Percentiles rank a stretch among this genome's conserved stretches.
These are phyloP conservation scores for Ethmia dodecea DNA, from an alignment of 2,888 invertebrate genomes.

Conservation along the genomic window DNA sequence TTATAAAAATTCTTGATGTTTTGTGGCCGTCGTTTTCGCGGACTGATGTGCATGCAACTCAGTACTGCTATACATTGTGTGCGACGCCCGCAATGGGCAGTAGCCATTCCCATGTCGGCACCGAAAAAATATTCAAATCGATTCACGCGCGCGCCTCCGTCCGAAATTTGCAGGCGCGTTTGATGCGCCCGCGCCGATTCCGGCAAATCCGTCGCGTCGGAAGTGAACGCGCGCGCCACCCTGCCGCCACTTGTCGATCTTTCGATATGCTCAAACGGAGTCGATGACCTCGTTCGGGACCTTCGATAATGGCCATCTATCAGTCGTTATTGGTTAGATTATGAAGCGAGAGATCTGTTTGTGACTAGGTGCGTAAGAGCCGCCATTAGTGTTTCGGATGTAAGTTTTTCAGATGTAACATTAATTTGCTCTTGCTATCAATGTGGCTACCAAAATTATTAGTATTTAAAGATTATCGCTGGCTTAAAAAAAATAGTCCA, in stretches of 20 bases:
- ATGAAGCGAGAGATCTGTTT: slow-evolving; percentile 32
- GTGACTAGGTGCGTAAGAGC: slow-evolving; percentile 3
- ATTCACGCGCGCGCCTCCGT: slow-evolving; percentile 70
- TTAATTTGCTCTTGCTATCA: too few species aligned
- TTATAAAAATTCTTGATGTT: slow-evolving; percentile 56
- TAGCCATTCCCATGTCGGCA: slow-evolving; percentile 63
- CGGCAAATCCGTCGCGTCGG: slow-evolving; percentile 78
- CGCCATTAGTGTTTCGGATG: neutral
- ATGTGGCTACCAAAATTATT: too few species aligned
- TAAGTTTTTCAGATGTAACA: neutral
- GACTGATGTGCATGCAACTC: slow-evolving; percentile 20
- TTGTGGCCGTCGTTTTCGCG: slow-evolving; percentile 28
- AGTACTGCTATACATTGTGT: slow-evolving; percentile 30
- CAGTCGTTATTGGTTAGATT: slow-evolving; percentile 55
- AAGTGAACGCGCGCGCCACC: slow-evolving; percentile 63
- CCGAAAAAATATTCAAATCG: slow-evolving; percentile 73
- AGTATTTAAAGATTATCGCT: too few species aligned
- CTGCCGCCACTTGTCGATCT: slow-evolving; percentile 44
- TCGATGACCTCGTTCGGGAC: slow-evolving; percentile 68
- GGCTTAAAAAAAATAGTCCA: too few species aligned
- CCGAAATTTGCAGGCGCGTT: slow-evolving; percentile 72
- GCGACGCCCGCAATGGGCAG: slow-evolving; percentile 33
- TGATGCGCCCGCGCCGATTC: slow-evolving; percentile 76
- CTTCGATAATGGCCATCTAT: slow-evolving; percentile 54
- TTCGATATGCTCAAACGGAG: slow-evolving; percentile 64